These are phyloP conservation scores for Catharus ustulatus DNA, from an alignment of 2,797 vertebrate species.

Conservation along the genomic window DNA sequence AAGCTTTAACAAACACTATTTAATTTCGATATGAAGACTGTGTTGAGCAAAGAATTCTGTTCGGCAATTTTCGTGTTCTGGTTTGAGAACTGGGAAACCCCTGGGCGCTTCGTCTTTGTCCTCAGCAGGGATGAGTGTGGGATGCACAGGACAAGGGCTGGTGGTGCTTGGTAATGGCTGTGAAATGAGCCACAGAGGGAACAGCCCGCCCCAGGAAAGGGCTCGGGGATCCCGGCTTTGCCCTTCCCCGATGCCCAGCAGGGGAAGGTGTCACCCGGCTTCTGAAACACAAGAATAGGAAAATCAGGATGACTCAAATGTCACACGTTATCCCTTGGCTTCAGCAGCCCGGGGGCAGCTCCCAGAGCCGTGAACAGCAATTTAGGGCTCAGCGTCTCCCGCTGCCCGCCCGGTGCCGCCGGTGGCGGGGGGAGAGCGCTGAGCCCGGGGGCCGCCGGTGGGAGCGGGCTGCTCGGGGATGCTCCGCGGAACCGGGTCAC, in stretches of 20 bases:
- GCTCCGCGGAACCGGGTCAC: background rate
- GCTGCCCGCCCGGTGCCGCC: background rate
- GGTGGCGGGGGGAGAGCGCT: background rate
- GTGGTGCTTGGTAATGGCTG: accelerated
- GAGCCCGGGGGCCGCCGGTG: background rate
- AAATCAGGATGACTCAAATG: background rate
- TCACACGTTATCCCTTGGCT: background rate
- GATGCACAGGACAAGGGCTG: accelerated
- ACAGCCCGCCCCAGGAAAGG: background rate
- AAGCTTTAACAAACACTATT: background rate
- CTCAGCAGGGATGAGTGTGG: background rate
- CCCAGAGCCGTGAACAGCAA: background rate
- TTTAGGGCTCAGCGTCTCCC: background rate
- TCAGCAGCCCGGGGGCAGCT: background rate
- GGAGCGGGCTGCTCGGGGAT: background rate
- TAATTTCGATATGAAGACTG: background rate
- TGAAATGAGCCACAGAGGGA: background rate
- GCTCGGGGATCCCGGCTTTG: background rate
- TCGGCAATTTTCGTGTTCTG: background rate
- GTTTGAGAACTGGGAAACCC: background rate
- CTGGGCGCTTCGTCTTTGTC: background rate
- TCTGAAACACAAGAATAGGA: background rate
- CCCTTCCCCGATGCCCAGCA: background rate
- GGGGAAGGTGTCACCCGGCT: background rate
- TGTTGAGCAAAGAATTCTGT: background rate